Conservation (phyloP, 2,888 invertebrate genomes). For the Neocrepidodera transversa region DNA sequence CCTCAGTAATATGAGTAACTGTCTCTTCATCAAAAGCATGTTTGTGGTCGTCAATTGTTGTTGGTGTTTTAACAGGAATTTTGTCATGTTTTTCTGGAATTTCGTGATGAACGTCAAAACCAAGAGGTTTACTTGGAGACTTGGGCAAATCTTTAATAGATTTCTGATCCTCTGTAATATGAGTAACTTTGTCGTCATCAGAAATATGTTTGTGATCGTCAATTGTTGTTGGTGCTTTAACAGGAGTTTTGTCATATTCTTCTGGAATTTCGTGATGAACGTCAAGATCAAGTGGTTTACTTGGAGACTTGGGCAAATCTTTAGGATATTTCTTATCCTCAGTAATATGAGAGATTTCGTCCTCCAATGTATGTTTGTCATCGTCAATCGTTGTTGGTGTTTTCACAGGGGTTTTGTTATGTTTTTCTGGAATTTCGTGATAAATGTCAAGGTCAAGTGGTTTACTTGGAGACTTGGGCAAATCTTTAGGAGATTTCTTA, state of each 20-base stretch:
- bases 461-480: not conserved
- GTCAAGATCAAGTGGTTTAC: not conserved
- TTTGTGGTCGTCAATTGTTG: not conserved
- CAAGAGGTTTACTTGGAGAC: not conserved
- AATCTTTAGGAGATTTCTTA: not conserved
- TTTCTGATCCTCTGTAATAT: too few relatives aligned
- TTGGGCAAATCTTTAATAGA: too few relatives aligned
- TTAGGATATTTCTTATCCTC: not conserved
- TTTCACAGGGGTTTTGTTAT: not conserved
- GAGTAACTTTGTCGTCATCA: not conserved
- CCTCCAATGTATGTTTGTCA: too few relatives aligned
- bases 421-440: too few relatives aligned
- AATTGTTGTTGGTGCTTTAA: not conserved
- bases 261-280: not conserved
- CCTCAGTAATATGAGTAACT: too few relatives aligned
- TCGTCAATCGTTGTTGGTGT: too few relatives aligned
- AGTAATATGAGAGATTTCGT: too few relatives aligned
- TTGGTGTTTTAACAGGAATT: too few relatives aligned
- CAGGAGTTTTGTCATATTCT: not conserved
- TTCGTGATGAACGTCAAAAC: not conserved
- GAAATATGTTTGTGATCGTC: not conserved
- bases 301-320: conserved; percentile 12
- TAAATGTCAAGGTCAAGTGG: not conserved
- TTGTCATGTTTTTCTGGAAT: not conserved
- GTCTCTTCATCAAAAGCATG: too few relatives aligned